Evolutionary conservation across 2,113 vertebrate species (phyloP).

Genomic region (Arizona elegans): DNA sequence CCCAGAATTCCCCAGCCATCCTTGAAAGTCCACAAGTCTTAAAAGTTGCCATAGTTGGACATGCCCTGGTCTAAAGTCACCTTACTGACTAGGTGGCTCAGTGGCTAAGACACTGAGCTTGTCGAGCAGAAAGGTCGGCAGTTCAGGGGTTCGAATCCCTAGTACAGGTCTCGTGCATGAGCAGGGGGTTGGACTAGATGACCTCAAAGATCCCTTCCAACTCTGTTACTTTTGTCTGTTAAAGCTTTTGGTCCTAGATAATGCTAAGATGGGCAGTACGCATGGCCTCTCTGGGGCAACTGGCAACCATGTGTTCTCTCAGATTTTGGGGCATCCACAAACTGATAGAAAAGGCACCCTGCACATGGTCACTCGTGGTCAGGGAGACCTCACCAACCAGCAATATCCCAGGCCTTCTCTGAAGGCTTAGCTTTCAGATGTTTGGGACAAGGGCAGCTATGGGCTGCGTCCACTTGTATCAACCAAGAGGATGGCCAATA

Average conservation of each 20-base stretch:
- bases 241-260: background rate
- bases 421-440: background rate
- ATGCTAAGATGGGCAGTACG: no score
- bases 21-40: background rate
- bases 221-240: no score
- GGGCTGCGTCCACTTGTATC: background rate
- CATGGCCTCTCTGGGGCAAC: accelerated
- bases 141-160: no score
- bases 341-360: background rate
- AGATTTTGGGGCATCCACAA: background rate
- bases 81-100: no score
- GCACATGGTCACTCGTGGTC: background rate
- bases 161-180: no score
- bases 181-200: no score
- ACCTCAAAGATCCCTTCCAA: no score
- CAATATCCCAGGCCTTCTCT: background rate
- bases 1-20: background rate
- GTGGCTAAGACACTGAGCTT: no score
- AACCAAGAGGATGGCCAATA: background rate
- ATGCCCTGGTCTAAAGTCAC: background rate
- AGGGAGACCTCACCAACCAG: background rate
- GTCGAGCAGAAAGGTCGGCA: no score
- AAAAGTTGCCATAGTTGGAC: background rate
- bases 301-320: background rate
- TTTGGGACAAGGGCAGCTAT: background rate